phyloP scores from a whole-genome alignment of 2,888 invertebrate species.

The Pharmacophagus antenor region DNA sequence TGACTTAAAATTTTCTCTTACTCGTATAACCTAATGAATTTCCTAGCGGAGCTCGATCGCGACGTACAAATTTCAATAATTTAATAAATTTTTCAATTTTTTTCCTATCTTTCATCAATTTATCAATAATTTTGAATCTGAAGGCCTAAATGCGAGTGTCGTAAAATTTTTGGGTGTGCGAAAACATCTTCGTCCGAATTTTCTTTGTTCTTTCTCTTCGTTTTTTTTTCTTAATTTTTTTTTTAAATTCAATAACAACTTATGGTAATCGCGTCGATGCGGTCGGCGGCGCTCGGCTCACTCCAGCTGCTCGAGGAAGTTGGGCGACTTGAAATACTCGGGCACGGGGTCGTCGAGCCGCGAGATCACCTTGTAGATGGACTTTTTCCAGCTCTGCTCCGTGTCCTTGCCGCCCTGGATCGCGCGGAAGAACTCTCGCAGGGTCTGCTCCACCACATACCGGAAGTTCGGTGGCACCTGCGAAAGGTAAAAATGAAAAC shows the following conservation, averaged over 20 bases:
- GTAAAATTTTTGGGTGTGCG: constrained; percentile 83
- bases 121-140: constrained; percentile 83
- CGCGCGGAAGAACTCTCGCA: constrained; percentile 99
- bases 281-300: constrained; percentile 75
- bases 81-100: constrained; percentile 56
- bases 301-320: constrained; percentile 99
- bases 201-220: constrained; percentile 43
- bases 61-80: constrained; percentile 75
- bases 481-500: too few relatives aligned
- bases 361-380: constrained; percentile 99
- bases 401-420: constrained; percentile 97
- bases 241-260: constrained; percentile 22
- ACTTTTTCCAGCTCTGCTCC: constrained; percentile 99
- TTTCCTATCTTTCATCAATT: constrained; percentile 43
- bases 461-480: constrained; percentile 99
- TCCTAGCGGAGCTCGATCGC: constrained; percentile 69
- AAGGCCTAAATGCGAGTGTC: constrained; percentile 86
- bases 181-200: constrained; percentile 71
- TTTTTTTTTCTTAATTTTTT: constrained; percentile 42
- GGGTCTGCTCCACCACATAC: constrained; percentile 97
- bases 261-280: constrained; percentile 41
- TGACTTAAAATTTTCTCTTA: constrained; percentile 80
- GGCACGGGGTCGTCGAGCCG: constrained; percentile 99
- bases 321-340: constrained; percentile 99
- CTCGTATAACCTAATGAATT: constrained; percentile 79